Evolutionary conservation across 2,113 vertebrate genomes (phyloP).

Genomic region (Ariopsis seemanni): DNA sequence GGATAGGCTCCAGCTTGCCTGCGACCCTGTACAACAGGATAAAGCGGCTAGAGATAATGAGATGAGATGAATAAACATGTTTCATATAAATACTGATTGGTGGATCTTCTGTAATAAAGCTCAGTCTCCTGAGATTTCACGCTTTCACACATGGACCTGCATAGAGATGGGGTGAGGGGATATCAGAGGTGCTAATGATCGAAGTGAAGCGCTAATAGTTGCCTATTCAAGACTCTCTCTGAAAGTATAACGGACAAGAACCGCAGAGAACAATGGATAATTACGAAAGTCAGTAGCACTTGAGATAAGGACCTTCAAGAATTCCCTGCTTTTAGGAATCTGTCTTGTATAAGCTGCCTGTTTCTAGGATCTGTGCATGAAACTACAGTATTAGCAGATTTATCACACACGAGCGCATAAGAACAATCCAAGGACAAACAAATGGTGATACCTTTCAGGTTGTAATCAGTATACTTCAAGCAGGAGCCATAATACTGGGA

Average conservation of each 20-base stretch:
- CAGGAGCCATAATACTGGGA: slow-evolving; percentile 38
- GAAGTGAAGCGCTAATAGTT: slow-evolving; percentile 48
- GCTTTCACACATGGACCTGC: slow-evolving; percentile 13
- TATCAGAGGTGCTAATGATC: slow-evolving; percentile 42
- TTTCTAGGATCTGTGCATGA: slow-evolving; percentile 19
- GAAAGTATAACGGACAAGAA: slow-evolving; percentile 30
- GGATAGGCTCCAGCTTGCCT: no score
- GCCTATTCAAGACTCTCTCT: slow-evolving; percentile 13
- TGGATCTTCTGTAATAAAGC: neutral
- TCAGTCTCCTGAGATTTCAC: neutral
- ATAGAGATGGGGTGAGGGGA: slow-evolving; percentile 11
- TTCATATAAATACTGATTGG: neutral
- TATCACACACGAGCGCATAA: slow-evolving; percentile 32
- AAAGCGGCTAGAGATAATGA: no score
- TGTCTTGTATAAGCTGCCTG: neutral
- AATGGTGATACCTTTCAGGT: neutral
- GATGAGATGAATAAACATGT: no score
- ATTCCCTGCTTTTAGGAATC: slow-evolving; percentile 23
- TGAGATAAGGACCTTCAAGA: slow-evolving; percentile 34
- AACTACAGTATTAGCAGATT: slow-evolving; percentile 11
- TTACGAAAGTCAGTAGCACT: slow-evolving; percentile 45
- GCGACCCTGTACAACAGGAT: no score
- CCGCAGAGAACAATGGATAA: slow-evolving; percentile 40
- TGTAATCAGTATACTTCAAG: neutral
- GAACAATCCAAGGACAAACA: slow-evolving; percentile 11